A percentile compares a stretch with the other conserved stretches of the same genome.
phyloP scores from a whole-genome alignment of 2,888 invertebrate species.

The Girardia tigrina region DNA sequence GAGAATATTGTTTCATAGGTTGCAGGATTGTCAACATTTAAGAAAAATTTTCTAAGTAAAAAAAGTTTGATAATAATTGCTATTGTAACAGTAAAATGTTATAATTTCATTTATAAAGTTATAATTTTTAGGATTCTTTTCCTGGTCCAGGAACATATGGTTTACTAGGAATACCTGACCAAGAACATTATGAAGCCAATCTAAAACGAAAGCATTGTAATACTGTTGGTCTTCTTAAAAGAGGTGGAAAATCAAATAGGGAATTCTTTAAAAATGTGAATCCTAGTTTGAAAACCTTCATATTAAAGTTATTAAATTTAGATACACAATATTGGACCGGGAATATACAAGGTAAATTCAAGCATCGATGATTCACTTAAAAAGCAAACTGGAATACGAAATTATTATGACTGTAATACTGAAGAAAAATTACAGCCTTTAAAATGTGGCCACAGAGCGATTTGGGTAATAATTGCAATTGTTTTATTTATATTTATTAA shows the following conservation, averaged over 20 bases:
- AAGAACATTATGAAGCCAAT: not conserved
- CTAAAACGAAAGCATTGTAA: not conserved
- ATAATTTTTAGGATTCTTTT: constrained; percentile 24
- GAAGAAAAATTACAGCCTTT: not conserved
- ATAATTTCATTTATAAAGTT: too few relatives aligned
- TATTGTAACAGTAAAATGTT: too few relatives aligned
- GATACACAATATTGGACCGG: not conserved
- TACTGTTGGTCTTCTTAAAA: not conserved
- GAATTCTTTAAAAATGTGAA: not conserved
- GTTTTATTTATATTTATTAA: too few relatives aligned
- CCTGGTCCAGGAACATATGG: constrained; percentile 28
- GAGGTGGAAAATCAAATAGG: not conserved
- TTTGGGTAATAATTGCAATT: too few relatives aligned
- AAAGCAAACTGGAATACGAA: not conserved
- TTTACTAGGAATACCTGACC: not conserved
- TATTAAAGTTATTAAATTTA: not conserved
- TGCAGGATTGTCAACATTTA: too few relatives aligned
- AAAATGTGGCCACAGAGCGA: not conserved
- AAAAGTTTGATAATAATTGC: too few relatives aligned
- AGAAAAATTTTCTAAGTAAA: too few relatives aligned
- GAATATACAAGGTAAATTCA: not conserved
- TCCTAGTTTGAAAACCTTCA: not conserved
- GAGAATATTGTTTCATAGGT: too few relatives aligned
- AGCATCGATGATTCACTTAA: not conserved
- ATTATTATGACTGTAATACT: constrained; percentile 12